Conservation (phyloP, 2,888 invertebrate species). For the Labia minor region DNA sequence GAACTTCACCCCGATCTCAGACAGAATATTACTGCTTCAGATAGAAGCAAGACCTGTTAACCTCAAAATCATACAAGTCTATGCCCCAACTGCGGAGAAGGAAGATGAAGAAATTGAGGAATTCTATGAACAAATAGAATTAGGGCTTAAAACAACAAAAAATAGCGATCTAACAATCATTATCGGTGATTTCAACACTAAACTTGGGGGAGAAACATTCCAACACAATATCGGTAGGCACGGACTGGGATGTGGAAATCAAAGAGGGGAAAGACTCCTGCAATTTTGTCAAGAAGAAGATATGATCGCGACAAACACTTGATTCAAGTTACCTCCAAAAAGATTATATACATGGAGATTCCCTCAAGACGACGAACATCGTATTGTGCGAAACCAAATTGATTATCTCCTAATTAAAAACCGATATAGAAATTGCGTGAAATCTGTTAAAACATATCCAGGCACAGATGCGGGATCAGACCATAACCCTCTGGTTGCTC, state of each 20-base stretch:
- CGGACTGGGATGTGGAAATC: conserved; percentile 18
- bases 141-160: conserved; percentile 1
- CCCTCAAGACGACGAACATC: conserved; percentile 13
- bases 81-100: conserved; percentile 21
- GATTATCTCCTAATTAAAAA: conserved; percentile 20
- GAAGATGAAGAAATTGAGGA: conserved; percentile 17
- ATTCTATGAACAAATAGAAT: conserved; percentile 16
- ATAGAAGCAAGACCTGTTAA: neutral
- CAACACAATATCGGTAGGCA: neutral
- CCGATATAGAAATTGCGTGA: conserved; percentile 20
- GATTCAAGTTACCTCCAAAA: conserved; percentile 16
- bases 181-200: conserved; percentile 15
- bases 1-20: neutral
- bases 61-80: conserved; percentile 14
- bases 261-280: conserved; percentile 19
- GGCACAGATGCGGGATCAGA: conserved; percentile 18
- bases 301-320: conserved; percentile 15
- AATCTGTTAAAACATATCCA: conserved; percentile 19
- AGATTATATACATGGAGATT: conserved; percentile 19
- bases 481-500: conserved; percentile 19
- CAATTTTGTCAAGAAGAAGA: conserved; percentile 18
- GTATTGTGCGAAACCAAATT: conserved; percentile 17
- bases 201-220: neutral
- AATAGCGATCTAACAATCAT: conserved; percentile 16
- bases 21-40: neutral